Evolutionary conservation across 2,797 vertebrate genomes (phyloP), one percentile per base, ranked within the genome.

Genomic region (Liasis olivaceus): DNA sequence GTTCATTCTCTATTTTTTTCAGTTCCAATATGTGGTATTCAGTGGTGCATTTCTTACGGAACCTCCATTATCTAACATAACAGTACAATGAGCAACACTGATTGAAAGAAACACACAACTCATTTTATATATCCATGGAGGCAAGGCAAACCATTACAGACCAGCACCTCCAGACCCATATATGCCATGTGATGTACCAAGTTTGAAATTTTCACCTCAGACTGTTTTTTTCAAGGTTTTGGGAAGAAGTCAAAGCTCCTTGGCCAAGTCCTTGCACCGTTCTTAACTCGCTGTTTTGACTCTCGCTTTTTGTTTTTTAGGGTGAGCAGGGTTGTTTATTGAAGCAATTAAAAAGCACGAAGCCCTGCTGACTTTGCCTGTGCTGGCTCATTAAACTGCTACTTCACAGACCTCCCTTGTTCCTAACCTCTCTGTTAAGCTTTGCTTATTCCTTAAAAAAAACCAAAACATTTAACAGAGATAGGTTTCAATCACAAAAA

Each of bases 371-470:
- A 56, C 5, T 96, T 95, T 94, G 93, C 91, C 42, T n/a, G 28
- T 60, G 3, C 54, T 84, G 56, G 91, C 95, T 95, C 87, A 90
- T 59, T 86, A 60, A 86, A 95, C 1, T 20, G 20, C 59, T 22
- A 4, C 59, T 60, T 60, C 59, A 60, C 59, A 60, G 59, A 60
- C 20, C 15, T 60, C 20, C 69, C 2, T 36, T 54, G 51, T 17
- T 77, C 69, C 31, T 72, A 15, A 36, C 2, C 6, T 17, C 72
- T 47, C 36, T 20, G 1, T 22, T 81, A 12, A 20, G 36, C 72
- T 4, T 42, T 20, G 72, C 20, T 36, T 47, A 4, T 4, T 81
- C 31, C 72, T 81, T 17, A 20, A 13, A 0, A 60, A 60, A 4
- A 28, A 64, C 31, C 5, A 7, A 20, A 31, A 1, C 5, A 5